Conservation (phyloP, 2,888 invertebrate genomes). For the Erebia ligea region DNA sequence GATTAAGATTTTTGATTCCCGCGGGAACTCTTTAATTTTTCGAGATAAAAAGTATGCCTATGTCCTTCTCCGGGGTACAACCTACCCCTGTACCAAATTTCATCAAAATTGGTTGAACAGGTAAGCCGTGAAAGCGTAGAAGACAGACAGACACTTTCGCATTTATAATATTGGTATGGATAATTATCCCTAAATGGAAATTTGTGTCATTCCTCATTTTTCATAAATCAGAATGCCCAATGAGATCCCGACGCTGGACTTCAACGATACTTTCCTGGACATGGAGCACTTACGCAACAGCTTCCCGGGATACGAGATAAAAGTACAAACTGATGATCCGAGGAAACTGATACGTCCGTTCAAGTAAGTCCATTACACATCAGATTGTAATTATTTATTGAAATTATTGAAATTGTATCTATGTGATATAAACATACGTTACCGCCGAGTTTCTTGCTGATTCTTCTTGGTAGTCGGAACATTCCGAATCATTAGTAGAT, state of each 20-base stretch:
- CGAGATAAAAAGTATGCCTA: too few species aligned
- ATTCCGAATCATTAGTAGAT: too few species aligned
- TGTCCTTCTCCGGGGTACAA: too few species aligned
- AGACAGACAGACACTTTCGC: too few species aligned
- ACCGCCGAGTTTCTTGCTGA: neutral
- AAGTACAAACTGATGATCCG: conserved; percentile 86
- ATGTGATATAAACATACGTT: neutral
- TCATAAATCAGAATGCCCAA: conserved; percentile 89
- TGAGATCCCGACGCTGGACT: conserved; percentile 93
- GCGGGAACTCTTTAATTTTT: too few species aligned
- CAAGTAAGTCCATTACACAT: conserved; percentile 73
- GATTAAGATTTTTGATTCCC: too few species aligned
- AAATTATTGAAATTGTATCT: neutral
- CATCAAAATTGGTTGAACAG: too few species aligned
- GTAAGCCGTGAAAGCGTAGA: too few species aligned
- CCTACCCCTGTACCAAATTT: too few species aligned
- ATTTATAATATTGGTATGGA: too few species aligned
- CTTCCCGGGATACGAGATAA: conserved; percentile 92
- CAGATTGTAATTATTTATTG: too few species aligned
- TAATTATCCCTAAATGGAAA: too few species aligned
- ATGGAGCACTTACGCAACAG: conserved; percentile 93
- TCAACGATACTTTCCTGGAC: conserved; percentile 98
- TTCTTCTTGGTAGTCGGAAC: neutral
- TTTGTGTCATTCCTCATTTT: neutral
- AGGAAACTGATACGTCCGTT: conserved; percentile 91